phyloP scores from a whole-genome alignment of 2,888 invertebrate species.

The Rhaphigaster nebulosa region DNA sequence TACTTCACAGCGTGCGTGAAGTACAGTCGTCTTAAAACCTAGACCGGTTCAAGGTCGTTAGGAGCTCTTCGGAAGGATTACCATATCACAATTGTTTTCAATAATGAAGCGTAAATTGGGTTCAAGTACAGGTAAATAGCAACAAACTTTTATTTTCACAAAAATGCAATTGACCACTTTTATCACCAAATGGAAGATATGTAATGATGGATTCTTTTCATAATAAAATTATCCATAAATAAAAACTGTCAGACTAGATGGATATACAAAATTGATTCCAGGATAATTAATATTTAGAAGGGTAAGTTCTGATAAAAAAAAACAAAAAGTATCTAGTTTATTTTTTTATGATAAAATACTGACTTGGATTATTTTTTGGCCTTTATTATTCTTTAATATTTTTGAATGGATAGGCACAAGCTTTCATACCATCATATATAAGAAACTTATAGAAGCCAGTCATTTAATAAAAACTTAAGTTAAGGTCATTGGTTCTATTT shows the following conservation, averaged over 20 bases:
- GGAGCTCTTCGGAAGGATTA: too few species aligned
- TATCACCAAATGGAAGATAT: too few species aligned
- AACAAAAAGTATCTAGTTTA: slow-evolving; percentile 19
- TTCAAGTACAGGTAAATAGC: too few species aligned
- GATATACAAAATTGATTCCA: not conserved
- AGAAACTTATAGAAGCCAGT: slow-evolving; percentile 44
- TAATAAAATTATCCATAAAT: too few species aligned
- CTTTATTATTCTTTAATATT: not conserved
- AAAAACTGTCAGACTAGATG: not conserved
- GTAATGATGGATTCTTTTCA: too few species aligned
- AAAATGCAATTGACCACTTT: too few species aligned
- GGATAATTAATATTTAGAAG: not conserved
- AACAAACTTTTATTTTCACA: too few species aligned
- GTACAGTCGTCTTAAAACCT: too few species aligned
- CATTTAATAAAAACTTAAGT: not conserved
- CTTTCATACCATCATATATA: not conserved
- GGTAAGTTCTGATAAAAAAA: not conserved
- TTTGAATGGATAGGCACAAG: not conserved
- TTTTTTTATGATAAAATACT: slow-evolving; percentile 47
- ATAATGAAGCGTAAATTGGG: too few species aligned
- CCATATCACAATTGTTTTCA: too few species aligned
- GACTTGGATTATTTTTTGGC: not conserved
- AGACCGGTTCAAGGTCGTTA: too few species aligned
- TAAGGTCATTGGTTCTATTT: slow-evolving; percentile 20
- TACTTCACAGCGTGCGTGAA: too few species aligned